A percentile compares a stretch with the other conserved stretches of the same genome.
These are phyloP conservation scores for Neocrepidodera transversa DNA, from an alignment of 2,888 invertebrate genomes.

Conservation along the genomic window DNA sequence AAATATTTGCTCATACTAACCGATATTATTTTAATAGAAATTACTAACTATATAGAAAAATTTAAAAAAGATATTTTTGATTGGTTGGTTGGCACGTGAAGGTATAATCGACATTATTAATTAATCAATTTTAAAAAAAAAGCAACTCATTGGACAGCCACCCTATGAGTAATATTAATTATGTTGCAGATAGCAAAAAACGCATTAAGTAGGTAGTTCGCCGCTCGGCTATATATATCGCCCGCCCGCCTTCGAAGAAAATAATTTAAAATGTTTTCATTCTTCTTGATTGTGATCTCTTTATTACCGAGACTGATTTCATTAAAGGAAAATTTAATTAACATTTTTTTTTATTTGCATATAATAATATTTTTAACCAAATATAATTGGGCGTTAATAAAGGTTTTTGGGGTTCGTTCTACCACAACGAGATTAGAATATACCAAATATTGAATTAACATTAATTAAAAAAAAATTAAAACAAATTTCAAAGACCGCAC, in stretches of 20 bases:
- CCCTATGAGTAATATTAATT: constrained; percentile 15
- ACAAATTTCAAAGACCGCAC: too few relatives aligned
- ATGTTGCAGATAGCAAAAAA: not conserved
- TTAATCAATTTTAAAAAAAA: constrained; percentile 9
- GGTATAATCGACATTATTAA: constrained; percentile 4
- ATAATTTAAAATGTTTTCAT: constrained; percentile 42
- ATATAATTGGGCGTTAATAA: too few relatives aligned
- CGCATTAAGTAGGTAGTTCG: constrained; percentile 3
- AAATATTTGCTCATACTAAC: too few relatives aligned
- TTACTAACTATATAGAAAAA: too few relatives aligned
- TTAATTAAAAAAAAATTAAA: too few relatives aligned
- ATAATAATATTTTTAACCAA: too few relatives aligned
- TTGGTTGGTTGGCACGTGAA: too few relatives aligned
- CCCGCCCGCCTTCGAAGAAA: constrained; percentile 36
- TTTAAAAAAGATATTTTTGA: too few relatives aligned
- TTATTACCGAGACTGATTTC: constrained; percentile 40
- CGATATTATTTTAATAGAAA: too few relatives aligned
- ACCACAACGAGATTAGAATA: too few relatives aligned
- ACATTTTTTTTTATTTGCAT: not conserved
- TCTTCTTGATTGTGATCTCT: constrained; percentile 41
- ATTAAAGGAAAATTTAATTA: constrained; percentile 36
- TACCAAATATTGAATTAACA: too few relatives aligned
- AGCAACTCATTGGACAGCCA: constrained; percentile 15
- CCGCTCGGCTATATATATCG: not conserved
- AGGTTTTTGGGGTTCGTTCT: too few relatives aligned